Base-by-base conservation (phyloP, 2,888 invertebrate genomes). In the Ophioninae sp. region DNA sequence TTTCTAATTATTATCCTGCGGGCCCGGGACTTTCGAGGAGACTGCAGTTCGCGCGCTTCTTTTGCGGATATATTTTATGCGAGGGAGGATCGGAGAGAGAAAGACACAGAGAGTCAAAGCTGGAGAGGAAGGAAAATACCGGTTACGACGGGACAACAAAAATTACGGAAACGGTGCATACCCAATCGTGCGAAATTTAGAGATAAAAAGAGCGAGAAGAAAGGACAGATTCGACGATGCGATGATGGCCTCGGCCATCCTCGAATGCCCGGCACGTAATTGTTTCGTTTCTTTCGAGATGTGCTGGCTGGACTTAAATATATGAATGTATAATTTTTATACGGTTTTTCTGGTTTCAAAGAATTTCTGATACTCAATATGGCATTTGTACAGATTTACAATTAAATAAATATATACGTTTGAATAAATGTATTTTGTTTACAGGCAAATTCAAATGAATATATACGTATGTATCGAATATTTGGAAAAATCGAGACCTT, bases 1-100 rank as follows among this genome's bases (percentile, higher is more conserved):
- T 79, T 61, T 81, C 73, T 73, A 64, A 74, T 83, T 74, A 72
- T 76, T 74, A 64, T 77, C 77, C 77, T 68, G 51, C 63, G 73
- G 22, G 72, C 59, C 59, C 51, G 76, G 41, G 41, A 44, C 39
- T 22, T 59, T 39, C 23, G 30, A 9, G 56, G 37, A 8, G 22
- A 41, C 39, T 61, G 61, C 20, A 9, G n/a, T 1, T 78, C 71
- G 22, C 44, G 30, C 37, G 30, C 65, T 77, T 69, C 44, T 77
- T 71, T 74, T 59, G 30, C 63, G 7, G 51, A 30, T 0, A 23
- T 17, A 51, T 44, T n/a, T 44, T n/a, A 17, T 51, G 30, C 23
- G 6, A 23, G 23, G 7, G n/a, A 30, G 51, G 30, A 23, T 23
- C 7, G 22, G 17, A 51, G 44, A 7, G 23, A 51, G 51, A 51